phyloP scores from a whole-genome alignment of 1,140 invertebrate genomes.

The Drosophila mayri region DNA sequence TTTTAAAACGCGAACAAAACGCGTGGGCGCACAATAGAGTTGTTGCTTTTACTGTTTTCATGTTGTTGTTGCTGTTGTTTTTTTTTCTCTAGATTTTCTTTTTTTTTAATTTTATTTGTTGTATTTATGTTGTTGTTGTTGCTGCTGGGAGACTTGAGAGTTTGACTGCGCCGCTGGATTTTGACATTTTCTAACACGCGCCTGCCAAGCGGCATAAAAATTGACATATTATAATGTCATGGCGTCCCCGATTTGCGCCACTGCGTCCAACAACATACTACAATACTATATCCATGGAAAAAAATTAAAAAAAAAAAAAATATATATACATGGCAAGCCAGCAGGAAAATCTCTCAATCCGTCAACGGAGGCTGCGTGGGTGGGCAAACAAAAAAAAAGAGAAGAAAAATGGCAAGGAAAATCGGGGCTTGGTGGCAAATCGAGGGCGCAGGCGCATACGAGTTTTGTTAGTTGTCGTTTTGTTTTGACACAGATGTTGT shows the following conservation, averaged over 20 bases:
- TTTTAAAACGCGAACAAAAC: conserved; percentile 66
- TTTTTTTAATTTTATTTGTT: conserved; percentile 14
- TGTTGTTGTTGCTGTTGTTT: conserved; percentile 25
- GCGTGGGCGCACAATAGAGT: conserved; percentile 81
- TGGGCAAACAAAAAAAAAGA: conserved; percentile 37
- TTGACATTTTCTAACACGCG: conserved; percentile 82
- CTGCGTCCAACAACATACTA: conserved; percentile 65
- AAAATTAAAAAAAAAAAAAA: not conserved
- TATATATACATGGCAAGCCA: not conserved
- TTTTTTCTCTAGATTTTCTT: not conserved
- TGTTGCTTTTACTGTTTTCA: conserved; percentile 55
- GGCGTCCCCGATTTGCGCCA: conserved; percentile 81
- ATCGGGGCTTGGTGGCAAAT: conserved; percentile 30
- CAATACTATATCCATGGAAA: conserved; percentile 29
- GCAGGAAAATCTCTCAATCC: conserved; percentile 57
- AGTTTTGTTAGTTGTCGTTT: conserved; percentile 26
- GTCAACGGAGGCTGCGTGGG: conserved; percentile 73
- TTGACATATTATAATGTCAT: conserved; percentile 84
- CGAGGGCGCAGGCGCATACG: conserved; percentile 30
- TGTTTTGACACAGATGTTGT: conserved; percentile 62
- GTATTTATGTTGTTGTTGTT: conserved; percentile 5
- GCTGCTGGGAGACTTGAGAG: conserved; percentile 36
- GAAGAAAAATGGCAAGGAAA: conserved; percentile 16
- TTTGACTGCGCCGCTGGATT: conserved; percentile 68
- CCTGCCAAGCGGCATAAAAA: conserved; percentile 82